A percentile compares a stretch with the other conserved stretches of the same genome.
phyloP scores from a whole-genome alignment of 2,113 vertebrate genomes.

The Callorhinus ursinus region DNA sequence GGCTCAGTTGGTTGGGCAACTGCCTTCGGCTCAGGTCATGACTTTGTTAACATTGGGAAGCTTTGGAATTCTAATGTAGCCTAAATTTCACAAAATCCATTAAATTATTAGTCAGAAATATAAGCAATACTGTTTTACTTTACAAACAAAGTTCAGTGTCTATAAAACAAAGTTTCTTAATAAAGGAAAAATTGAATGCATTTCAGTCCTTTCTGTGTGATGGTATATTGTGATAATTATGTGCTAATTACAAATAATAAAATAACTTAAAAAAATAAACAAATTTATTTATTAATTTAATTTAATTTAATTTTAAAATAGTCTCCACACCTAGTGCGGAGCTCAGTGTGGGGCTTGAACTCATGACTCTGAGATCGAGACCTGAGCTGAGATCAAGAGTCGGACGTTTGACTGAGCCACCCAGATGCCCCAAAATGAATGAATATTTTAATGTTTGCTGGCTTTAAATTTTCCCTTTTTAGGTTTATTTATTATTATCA shows the following conservation, averaged over 20 bases:
- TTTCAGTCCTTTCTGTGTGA: not conserved
- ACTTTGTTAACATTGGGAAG: not conserved
- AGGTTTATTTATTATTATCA: not conserved
- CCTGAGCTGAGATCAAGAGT: not conserved
- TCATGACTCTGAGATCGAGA: not conserved
- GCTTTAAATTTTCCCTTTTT: conserved; percentile 3
- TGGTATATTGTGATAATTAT: not conserved
- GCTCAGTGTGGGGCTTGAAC: not conserved
- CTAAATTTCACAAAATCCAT: conserved; percentile 8
- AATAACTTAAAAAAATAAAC: not conserved
- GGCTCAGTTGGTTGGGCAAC: too few relatives aligned
- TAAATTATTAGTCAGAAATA: not conserved
- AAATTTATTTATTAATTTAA: not conserved
- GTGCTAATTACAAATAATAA: conserved; percentile 20
- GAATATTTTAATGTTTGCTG: not conserved
- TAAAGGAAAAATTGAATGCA: not conserved
- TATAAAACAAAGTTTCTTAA: conserved; percentile 29
- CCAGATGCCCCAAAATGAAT: not conserved
- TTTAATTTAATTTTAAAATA: not conserved
- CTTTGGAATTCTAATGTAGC: not conserved
- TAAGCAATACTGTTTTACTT: not conserved
- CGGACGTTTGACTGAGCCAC: not conserved
- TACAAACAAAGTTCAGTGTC: conserved; percentile 22
- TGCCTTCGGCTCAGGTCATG: too few relatives aligned
- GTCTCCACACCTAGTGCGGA: not conserved